Base-by-base conservation (phyloP, 2,888 invertebrate species). In the Drosophila prostipennis region DNA sequence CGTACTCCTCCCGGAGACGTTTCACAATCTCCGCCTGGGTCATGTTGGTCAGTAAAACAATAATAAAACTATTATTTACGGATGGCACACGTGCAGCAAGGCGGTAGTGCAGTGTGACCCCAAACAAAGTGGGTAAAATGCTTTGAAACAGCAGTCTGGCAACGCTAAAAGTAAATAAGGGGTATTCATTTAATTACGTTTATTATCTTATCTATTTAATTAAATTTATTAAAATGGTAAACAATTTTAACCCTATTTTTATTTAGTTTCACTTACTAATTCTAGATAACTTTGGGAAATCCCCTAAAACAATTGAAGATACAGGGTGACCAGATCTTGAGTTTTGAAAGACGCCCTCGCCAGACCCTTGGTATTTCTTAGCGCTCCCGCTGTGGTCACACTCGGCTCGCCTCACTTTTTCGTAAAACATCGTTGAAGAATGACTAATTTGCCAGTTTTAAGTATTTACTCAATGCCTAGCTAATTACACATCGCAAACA, bases 361-460 rank as follows among this genome's bases (percentile, higher is more conserved):
- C 16, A 6, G 23, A 11, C 40, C 13, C 34, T 19, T 4, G 26
- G 54, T 40, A 58, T 42, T 26, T 55, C 54, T 54, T 54, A 58
- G 58, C 58, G 58, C 58, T 42, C 42, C 55, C 23, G 26, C 23
- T 16, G 6, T 19, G 64, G 64, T 39, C 67, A 37, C 57, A 39
- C 49, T 70, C 11, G 72, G 40, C 72, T 81, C 11, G 72, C 39
- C 72, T 84, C 78, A 80, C 86, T 83, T 77, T 85, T 72, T 67
- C 64, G 64, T 77, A 61, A 65, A 69, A 72, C 84, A 74, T 80
- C 74, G 77, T 70, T 70, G 48, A 80, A 79, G 84, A 82, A 85
- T 85, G 85, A 85, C 85, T 85, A 85, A 85, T 85, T 85, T 78
- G 77, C 76, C 82, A 78, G 76, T 78, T 78, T 81, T 79, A 65